Conservation (phyloP, 2,113 vertebrate genomes). For the Heptranchias perlo region DNA sequence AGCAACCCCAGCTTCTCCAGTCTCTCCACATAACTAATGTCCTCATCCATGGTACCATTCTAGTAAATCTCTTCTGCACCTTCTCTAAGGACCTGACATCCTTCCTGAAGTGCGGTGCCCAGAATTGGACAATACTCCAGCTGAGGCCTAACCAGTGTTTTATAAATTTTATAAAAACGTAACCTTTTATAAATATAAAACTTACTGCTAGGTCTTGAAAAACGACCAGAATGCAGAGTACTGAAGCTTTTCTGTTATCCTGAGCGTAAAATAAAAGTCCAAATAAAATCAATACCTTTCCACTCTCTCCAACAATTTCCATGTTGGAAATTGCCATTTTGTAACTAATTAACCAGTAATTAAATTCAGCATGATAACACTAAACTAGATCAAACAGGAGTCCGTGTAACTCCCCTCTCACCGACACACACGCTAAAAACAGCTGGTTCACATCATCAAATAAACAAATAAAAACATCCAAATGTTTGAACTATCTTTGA, state of each 20-base stretch:
- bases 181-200: not conserved
- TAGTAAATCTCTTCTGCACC: not conserved
- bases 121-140: not conserved
- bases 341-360: not conserved
- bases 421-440: not conserved
- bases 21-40: not conserved
- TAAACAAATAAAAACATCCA: not conserved
- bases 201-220: not conserved
- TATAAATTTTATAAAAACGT: not conserved
- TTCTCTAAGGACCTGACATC: not conserved
- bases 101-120: not conserved
- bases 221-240: not conserved
- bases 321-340: not conserved
- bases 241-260: not conserved
- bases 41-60: too few relatives aligned
- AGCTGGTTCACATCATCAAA: not conserved
- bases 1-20: not conserved
- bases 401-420: not conserved
- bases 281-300: not conserved
- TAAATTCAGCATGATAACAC: not conserved
- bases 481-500: not conserved
- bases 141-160: not conserved
- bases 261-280: not conserved
- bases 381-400: not conserved
- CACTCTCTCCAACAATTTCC: not conserved